phyloP scores from a whole-genome alignment of 2,113 vertebrate genomes.

The Paralichthys olivaceus region DNA sequence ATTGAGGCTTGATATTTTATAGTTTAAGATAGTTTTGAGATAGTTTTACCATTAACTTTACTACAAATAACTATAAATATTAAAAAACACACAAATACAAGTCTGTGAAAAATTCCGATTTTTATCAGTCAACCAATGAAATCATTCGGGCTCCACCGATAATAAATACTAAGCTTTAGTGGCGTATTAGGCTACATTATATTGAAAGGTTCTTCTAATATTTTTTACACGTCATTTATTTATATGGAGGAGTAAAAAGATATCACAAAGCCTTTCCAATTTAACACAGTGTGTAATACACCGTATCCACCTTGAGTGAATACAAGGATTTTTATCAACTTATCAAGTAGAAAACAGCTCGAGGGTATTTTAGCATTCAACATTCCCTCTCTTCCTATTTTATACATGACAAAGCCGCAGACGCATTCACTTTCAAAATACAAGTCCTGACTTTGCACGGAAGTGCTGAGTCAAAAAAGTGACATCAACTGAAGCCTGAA shows the following conservation, averaged over 20 bases:
- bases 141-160: too few relatives aligned
- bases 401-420: constrained; percentile 5
- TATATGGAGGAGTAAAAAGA: background rate
- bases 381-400: background rate
- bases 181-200: background rate
- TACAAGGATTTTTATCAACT: background rate
- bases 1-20: background rate
- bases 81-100: background rate
- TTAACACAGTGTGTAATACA: constrained; percentile 7
- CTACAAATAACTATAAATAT: too few relatives aligned
- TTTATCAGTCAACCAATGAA: too few relatives aligned
- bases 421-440: constrained; percentile 28
- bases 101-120: too few relatives aligned
- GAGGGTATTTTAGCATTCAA: background rate
- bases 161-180: background rate
- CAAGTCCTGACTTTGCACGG: constrained; percentile 17
- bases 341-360: constrained; percentile 7
- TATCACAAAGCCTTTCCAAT: background rate
- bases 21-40: background rate
- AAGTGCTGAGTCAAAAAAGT: constrained; percentile 42
- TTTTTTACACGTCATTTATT: constrained; percentile 2
- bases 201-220: background rate
- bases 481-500: constrained; percentile 35
- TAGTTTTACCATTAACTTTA: too few relatives aligned
- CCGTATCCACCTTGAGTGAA: constrained; percentile 1